Evolutionary conservation across 2,888 invertebrate genomes (phyloP).

Genomic region (Drosophila lutescens): DNA sequence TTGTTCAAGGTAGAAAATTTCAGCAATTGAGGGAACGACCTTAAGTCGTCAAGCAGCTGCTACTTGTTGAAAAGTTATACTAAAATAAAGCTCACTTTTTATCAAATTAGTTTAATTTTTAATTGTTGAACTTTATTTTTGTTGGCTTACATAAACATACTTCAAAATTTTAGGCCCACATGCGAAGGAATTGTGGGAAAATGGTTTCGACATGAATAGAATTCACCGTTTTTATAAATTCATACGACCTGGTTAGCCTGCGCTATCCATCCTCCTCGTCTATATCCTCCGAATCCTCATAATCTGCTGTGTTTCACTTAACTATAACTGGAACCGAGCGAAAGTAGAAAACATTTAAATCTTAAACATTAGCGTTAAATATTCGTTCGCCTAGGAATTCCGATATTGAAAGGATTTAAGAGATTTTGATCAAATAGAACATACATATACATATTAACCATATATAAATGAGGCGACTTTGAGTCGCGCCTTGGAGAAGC

Average conservation of each 20-base stretch:
- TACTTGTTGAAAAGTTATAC: too few relatives aligned
- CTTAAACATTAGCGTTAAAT: slow-evolving; percentile 65
- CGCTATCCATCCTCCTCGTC: slow-evolving; percentile 16
- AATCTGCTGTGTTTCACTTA: slow-evolving; percentile 32
- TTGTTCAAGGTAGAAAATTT: too few relatives aligned
- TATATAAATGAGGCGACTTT: slow-evolving; percentile 72
- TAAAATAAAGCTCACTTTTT: not conserved
- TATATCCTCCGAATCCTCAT: slow-evolving; percentile 13
- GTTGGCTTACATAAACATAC: slow-evolving; percentile 71
- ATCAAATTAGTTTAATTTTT: slow-evolving; percentile 39
- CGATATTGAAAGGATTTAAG: slow-evolving; percentile 46
- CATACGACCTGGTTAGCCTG: slow-evolving; percentile 40
- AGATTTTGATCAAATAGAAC: slow-evolving; percentile 57
- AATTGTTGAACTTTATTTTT: slow-evolving; percentile 78
- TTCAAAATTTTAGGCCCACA: slow-evolving; percentile 73
- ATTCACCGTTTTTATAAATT: slow-evolving; percentile 48
- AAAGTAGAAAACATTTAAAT: slow-evolving; percentile 50
- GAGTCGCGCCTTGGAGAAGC: slow-evolving; percentile 65
- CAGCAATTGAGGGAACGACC: too few relatives aligned
- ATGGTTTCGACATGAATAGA: slow-evolving; percentile 62
- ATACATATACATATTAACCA: slow-evolving; percentile 73
- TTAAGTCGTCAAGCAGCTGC: too few relatives aligned
- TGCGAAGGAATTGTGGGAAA: slow-evolving; percentile 68
- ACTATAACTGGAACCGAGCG: slow-evolving; percentile 57
- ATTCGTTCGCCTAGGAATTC: slow-evolving; percentile 67